Base-by-base conservation (phyloP, 2,113 vertebrate species). In the Vidua chalybeata region DNA sequence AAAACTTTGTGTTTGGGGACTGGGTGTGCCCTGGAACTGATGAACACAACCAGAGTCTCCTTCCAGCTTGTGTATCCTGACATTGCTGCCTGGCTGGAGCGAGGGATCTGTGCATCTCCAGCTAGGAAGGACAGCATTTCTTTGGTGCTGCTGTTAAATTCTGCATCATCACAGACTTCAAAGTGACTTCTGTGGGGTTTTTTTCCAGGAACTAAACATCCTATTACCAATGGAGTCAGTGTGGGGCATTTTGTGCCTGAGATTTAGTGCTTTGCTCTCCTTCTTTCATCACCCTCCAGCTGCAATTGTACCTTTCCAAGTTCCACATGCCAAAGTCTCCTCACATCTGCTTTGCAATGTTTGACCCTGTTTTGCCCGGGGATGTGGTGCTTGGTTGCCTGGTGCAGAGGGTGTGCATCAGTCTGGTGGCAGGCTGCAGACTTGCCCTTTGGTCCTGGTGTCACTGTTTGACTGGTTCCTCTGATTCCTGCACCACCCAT, bases 91-190 rank as follows among this genome's bases (percentile, higher is more conserved):
- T 35, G 75, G 33, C 51, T 41, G 52, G 54, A 55, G 27, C 0
- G 2, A 3, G 21, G 49, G 20, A 49, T 72, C 1, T 0, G 3
- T 13, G 43, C 5, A 7, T 22, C 43, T 63, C 39, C 49, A 30
- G 59, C 45, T 23, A 21, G 20, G 22, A 49, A 27, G 33, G 49
- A 54, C 2, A 6, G 8, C 4, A 5, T 46, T 49, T 84, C 43
- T 54, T 45, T 15, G 37, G 22, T 0, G 1, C 37, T 35, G 54
- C 45, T 84, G 39, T 35, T 75, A 31, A 59, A 56, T 63, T 75
- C 52, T 63, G 31, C 24, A 11, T 55, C 0, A 1, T 45, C 4
- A 1, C 10, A 1, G 61, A 27, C 48, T 76, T 84, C 55, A 12
- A 76, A 73, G 37, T 17, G 28, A 73, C 11, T 51, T 77, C 72